Evolutionary conservation across 2,113 vertebrate genomes (phyloP), one percentile per base, ranked within the genome.

Genomic region (Centropristis striata): DNA sequence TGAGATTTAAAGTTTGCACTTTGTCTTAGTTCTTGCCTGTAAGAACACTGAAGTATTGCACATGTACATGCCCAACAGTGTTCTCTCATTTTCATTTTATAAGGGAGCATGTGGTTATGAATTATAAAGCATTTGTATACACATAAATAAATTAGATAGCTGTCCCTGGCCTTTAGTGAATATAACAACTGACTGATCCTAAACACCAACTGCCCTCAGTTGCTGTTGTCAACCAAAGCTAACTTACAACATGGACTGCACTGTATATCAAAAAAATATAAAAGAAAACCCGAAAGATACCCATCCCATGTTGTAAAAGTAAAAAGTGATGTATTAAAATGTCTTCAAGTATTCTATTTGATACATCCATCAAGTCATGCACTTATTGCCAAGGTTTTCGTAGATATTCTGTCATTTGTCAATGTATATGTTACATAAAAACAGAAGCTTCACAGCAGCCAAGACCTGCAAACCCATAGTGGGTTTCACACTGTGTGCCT

Each of bases 91-190:
- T 57, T 68, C 21, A 77, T 83, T 74, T 71, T 13, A 78, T 60
- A 69, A 63, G 28, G 12, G 18, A 71, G 25, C 39, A 49, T 75
- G 60, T 64, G 69, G 47, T 63, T 61, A 59, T 88, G 60, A 74
- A 81, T 81, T 78, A 71, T 71, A 39, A 67, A 81, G 15, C 61
- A 50, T 78, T 71, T 71, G 60, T 71, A 36, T 47, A 57, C 37
- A 42, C 81, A 75, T 87, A 20, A 77, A 84, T 84, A 80, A 49
- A 66, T 83, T 10, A 57, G 32, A 67, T 55, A 27, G 36, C 64
- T 71, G 27, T 64, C 27, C 5, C 23, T 61, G 41, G 14, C 14
- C 25, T 79, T 81, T 16, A 68, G 57, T 46, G 12, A 55, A 58
- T 68, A 28, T 12, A 54, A 57, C 63, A 69, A 23, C 51, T 7